Evolutionary conservation across 2,113 vertebrate genomes (phyloP).

Genomic region (Zosterops japonicus): DNA sequence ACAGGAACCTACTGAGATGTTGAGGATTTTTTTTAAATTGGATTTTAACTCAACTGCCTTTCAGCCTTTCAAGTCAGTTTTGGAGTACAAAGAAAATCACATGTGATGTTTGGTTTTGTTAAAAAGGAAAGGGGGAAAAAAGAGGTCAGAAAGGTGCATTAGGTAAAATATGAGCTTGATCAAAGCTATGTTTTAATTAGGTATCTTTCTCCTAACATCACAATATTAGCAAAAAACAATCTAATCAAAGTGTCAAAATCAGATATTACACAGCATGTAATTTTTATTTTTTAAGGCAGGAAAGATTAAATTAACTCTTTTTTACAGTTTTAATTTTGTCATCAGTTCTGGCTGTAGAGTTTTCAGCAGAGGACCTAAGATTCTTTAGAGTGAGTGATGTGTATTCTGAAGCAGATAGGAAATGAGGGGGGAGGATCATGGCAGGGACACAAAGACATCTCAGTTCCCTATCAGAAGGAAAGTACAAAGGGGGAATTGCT

Average conservation of each 20-base stretch:
- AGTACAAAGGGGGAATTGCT: not conserved
- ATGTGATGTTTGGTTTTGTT: not conserved
- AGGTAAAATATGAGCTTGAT: not conserved
- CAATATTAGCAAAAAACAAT: not conserved
- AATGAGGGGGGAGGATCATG: not conserved
- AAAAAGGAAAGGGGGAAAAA: not conserved
- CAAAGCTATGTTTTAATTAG: not conserved
- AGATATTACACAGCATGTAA: not conserved
- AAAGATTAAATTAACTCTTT: not conserved
- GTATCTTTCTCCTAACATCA: not conserved
- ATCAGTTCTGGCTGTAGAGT: not conserved
- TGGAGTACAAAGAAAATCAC: not conserved
- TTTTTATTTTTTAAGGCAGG: not conserved
- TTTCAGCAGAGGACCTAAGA: not conserved
- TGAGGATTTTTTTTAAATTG: not conserved
- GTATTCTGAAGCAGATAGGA: not conserved
- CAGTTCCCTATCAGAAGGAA: constrained; percentile 18
- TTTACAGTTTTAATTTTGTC: not conserved
- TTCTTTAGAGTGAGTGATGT: not conserved
- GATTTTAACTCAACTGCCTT: not conserved
- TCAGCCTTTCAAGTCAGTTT: not conserved
- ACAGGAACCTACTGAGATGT: not conserved
- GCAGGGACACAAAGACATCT: not conserved
- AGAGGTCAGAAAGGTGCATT: not conserved
- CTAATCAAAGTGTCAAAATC: not conserved